Percentiles rank a stretch among this genome's conserved stretches.
Conservation (phyloP, 2,797 vertebrate genomes). For the Spinibarbus caldwelli region DNA sequence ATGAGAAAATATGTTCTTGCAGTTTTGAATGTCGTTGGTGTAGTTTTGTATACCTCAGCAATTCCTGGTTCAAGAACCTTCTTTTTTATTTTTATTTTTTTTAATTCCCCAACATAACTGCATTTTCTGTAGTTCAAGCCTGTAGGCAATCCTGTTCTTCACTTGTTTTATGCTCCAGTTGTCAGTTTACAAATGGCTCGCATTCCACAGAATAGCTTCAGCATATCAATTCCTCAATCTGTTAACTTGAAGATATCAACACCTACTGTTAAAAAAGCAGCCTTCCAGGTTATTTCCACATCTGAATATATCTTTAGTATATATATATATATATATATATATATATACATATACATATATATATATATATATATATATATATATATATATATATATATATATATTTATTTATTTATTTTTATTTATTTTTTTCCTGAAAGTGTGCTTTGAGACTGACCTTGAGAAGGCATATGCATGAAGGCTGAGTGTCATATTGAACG, state of each 20-base stretch:
- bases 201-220: neutral
- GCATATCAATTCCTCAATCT: neutral
- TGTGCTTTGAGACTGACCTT: constrained; percentile 59
- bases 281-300: neutral
- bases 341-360: no score
- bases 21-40: no score
- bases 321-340: no score
- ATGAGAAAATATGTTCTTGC: neutral
- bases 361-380: no score
- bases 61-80: no score
- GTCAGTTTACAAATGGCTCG: neutral
- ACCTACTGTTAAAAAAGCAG: neutral
- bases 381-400: no score
- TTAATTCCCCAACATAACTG: neutral
- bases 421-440: constrained; percentile 53
- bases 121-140: neutral
- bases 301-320: neutral
- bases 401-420: no score
- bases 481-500: constrained; percentile 53
- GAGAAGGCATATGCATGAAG: constrained; percentile 71
- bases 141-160: neutral
- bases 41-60: neutral
- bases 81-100: no score
- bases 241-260: neutral
- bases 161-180: neutral